These are phyloP conservation scores for Phaenicophaeus curvirostris DNA, from an alignment of 2,797 vertebrate genomes.

Conservation along the genomic window DNA sequence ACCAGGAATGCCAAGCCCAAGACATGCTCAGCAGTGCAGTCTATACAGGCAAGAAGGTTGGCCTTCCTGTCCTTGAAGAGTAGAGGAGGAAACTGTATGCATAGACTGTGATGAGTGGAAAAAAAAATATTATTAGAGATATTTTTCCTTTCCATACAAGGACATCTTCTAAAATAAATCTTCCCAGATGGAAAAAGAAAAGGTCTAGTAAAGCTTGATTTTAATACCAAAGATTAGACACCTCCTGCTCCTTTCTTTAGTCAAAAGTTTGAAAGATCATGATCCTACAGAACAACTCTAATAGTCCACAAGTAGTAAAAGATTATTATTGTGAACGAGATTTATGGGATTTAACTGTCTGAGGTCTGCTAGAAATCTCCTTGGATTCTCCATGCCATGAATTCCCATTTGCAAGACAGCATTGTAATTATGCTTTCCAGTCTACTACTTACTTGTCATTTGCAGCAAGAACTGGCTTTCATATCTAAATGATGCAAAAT, in stretches of 20 bases:
- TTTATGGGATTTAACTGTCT: not conserved
- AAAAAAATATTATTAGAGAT: not conserved
- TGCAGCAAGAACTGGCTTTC: not conserved
- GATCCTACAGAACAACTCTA: not conserved
- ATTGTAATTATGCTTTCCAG: not conserved
- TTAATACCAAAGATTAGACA: not conserved
- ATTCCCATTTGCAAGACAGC: not conserved
- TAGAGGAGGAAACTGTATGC: not conserved
- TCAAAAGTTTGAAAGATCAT: not conserved
- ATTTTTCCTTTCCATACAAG: too few relatives aligned
- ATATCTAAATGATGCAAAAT: not conserved
- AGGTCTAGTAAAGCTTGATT: not conserved
- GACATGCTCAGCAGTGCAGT: not conserved
- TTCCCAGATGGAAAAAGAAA: not conserved
- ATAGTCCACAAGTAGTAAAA: not conserved
- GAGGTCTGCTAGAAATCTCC: not conserved
- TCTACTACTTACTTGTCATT: not conserved
- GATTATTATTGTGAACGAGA: not conserved
- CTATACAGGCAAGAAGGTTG: not conserved
- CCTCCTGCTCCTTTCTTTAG: not conserved
- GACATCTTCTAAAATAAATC: not conserved
- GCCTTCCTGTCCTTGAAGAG: not conserved
- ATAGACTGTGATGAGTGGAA: not conserved
- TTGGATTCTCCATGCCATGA: not conserved
- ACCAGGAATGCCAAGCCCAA: not conserved